A percentile compares a stretch with the other conserved stretches of the same genome.
These are phyloP conservation scores for Tenthredo notha DNA, from an alignment of 2,888 invertebrate species.

Conservation along the genomic window DNA sequence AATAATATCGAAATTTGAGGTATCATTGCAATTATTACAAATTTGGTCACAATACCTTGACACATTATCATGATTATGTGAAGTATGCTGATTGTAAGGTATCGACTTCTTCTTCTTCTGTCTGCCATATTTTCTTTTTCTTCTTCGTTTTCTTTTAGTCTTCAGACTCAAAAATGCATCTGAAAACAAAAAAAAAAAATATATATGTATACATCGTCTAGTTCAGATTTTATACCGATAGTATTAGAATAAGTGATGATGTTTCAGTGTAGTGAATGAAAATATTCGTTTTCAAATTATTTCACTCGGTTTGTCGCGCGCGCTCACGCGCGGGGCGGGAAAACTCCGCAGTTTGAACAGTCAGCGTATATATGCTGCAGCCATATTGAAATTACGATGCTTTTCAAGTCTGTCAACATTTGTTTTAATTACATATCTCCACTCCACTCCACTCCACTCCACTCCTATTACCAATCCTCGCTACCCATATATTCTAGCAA, in stretches of 20 bases:
- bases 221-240: too few species aligned
- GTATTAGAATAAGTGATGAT: background rate
- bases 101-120: conserved; percentile 73
- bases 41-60: conserved; percentile 69
- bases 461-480: background rate
- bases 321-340: background rate
- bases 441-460: conserved; percentile 1
- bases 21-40: background rate
- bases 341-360: conserved; percentile 29
- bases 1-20: background rate
- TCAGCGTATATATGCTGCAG: background rate
- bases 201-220: background rate
- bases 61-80: conserved; percentile 77
- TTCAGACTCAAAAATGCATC: conserved; percentile 29
- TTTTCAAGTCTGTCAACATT: conserved; percentile 43
- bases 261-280: conserved; percentile 4
- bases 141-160: conserved; percentile 43
- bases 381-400: conserved; percentile 36
- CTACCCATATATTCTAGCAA: conserved; percentile 34
- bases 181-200: too few species aligned
- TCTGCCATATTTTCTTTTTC: conserved; percentile 69
- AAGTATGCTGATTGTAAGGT: conserved; percentile 75
- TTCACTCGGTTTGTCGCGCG: conserved; percentile 27
- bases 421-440: conserved; percentile 46
- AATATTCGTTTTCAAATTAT: conserved; percentile 29